These are phyloP conservation scores for Piaya cayana DNA, from an alignment of 2,113 vertebrate species.

Conservation along the genomic window DNA sequence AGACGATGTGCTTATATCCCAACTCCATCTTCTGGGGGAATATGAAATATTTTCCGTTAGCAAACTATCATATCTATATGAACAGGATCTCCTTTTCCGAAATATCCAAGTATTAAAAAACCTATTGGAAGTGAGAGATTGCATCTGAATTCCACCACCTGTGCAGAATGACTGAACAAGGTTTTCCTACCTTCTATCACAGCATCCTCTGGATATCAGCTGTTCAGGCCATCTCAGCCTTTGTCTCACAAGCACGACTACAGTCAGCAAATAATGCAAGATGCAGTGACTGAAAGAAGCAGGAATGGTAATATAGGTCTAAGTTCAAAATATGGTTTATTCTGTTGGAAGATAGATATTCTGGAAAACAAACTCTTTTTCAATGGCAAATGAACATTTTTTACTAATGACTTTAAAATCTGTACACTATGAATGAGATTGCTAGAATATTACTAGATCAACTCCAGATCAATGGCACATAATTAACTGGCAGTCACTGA, in stretches of 20 bases:
- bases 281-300: background rate
- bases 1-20: background rate
- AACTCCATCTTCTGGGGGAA: background rate
- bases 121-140: background rate
- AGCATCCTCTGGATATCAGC: background rate
- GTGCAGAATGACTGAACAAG: background rate
- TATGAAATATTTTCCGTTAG: background rate
- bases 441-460: background rate
- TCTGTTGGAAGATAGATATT: background rate
- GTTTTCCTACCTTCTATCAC: background rate
- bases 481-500: background rate
- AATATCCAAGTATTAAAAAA: background rate
- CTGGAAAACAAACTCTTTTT: background rate
- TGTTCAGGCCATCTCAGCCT: background rate
- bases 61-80: background rate
- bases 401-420: background rate
- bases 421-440: background rate
- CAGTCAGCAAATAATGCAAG: background rate
- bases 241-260: background rate
- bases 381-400: background rate
- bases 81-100: background rate
- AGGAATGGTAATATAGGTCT: background rate
- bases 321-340: background rate
- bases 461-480: too few relatives aligned
- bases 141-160: background rate